Conservation (phyloP, 2,888 invertebrate genomes). For the Diaperis boleti region DNA sequence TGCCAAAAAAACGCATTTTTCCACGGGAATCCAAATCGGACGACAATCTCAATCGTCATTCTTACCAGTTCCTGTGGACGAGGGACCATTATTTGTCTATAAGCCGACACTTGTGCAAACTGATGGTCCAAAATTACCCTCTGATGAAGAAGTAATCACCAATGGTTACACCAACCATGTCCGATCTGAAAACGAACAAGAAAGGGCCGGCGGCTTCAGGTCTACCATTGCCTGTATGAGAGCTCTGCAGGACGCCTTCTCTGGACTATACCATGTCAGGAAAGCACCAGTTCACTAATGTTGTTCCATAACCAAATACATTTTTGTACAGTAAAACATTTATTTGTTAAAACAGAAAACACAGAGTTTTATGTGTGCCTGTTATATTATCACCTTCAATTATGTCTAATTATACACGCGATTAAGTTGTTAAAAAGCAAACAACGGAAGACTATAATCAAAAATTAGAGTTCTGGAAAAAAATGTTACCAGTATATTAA, state of each 20-base stretch:
- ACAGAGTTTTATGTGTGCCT: conserved; percentile 28
- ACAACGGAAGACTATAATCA: conserved; percentile 14
- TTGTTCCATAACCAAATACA: conserved; percentile 5
- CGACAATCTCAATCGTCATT: conserved; percentile 74
- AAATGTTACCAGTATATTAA: conserved; percentile 12
- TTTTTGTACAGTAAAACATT: conserved; percentile 35
- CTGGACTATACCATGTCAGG: conserved; percentile 74
- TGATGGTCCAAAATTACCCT: conserved; percentile 76
- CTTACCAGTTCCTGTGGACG: conserved; percentile 79
- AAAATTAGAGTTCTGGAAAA: conserved; percentile 3
- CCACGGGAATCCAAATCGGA: conserved; percentile 87
- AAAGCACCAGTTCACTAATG: conserved; percentile 40
- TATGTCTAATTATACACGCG: conserved; percentile 26
- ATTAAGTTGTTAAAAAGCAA: conserved; percentile 16
- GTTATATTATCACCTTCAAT: conserved; percentile 25
- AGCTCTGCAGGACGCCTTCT: conserved; percentile 89
- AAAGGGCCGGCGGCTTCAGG: conserved; percentile 91
- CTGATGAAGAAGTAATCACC: conserved; percentile 74
- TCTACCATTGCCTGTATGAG: conserved; percentile 85
- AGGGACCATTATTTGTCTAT: conserved; percentile 82
- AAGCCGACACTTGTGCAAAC: conserved; percentile 71
- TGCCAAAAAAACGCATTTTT: conserved; percentile 79
- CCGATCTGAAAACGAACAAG: conserved; percentile 77
- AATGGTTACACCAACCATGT: conserved; percentile 83
- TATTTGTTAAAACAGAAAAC: conserved; percentile 36